A percentile compares a stretch with the other conserved stretches of the same genome.
These are phyloP conservation scores for Leptinotarsa juncta DNA, from an alignment of 2,888 invertebrate genomes.

Conservation along the genomic window DNA sequence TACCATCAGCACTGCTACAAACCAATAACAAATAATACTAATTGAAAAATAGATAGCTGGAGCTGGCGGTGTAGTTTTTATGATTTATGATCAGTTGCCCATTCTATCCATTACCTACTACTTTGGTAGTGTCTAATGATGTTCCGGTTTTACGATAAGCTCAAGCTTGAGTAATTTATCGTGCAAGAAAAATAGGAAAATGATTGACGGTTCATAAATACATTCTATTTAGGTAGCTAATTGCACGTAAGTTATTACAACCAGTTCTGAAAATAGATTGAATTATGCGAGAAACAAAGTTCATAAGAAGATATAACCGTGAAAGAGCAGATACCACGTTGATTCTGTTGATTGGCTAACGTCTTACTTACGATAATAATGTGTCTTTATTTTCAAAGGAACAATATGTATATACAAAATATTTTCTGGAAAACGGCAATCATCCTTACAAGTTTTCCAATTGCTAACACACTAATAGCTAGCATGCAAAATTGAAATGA, in stretches of 20 bases:
- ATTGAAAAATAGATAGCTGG: slow-evolving; percentile 20
- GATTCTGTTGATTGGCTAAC: slow-evolving; percentile 1
- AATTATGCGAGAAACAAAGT: not conserved
- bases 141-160: slow-evolving; percentile 15
- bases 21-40: slow-evolving; percentile 21
- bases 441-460: too few species aligned
- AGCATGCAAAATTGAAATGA: too few species aligned
- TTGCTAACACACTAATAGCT: too few species aligned
- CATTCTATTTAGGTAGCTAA: slow-evolving; percentile 23
- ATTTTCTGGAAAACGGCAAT: too few species aligned
- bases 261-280: slow-evolving; percentile 19
- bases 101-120: slow-evolving; percentile 7
- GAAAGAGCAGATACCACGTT: slow-evolving; percentile 1
- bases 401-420: not conserved
- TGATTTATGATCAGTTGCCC: slow-evolving; percentile 11
- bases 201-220: slow-evolving; percentile 27
- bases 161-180: slow-evolving; percentile 16
- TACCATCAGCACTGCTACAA: slow-evolving; percentile 2
- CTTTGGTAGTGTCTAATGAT: slow-evolving; percentile 17
- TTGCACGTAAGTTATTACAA: slow-evolving; percentile 17
- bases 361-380: not conserved
- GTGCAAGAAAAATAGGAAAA: slow-evolving; percentile 16
- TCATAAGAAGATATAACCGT: slow-evolving; percentile 9
- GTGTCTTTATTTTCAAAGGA: not conserved
- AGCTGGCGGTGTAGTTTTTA: slow-evolving; percentile 13